Conservation (phyloP, 1,140 invertebrate genomes). For the Calycopis cecrops region DNA sequence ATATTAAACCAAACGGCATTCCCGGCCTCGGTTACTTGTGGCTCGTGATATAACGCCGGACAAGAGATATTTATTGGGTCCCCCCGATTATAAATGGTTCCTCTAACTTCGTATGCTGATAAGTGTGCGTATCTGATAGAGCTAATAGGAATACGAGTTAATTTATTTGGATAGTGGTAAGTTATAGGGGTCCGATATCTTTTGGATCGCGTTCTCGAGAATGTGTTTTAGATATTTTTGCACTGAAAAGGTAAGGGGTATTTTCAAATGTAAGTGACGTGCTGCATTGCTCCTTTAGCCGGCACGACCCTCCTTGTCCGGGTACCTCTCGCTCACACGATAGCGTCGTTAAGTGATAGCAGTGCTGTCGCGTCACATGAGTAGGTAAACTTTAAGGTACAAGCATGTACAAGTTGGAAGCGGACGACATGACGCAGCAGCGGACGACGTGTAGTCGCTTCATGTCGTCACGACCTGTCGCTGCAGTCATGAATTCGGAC, state of each 20-base stretch:
- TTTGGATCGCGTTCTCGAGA: not conserved
- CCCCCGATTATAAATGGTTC: not conserved
- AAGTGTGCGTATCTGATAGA: conserved; percentile 5
- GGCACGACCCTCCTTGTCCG: too few relatives aligned
- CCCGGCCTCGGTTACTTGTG: conserved; percentile 6
- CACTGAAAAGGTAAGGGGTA: not conserved
- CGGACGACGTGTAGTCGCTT: too few relatives aligned
- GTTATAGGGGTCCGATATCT: not conserved
- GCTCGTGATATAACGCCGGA: conserved; percentile 7
- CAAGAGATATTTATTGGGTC: conserved; percentile 1
- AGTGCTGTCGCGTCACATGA: too few relatives aligned
- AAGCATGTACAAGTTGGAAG: too few relatives aligned
- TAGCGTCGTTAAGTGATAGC: too few relatives aligned
- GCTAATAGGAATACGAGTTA: not conserved
- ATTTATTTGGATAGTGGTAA: not conserved
- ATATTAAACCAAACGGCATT: conserved; percentile 7
- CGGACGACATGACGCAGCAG: too few relatives aligned
- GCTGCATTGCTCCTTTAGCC: too few relatives aligned
- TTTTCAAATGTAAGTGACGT: not conserved
- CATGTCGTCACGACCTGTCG: too few relatives aligned
- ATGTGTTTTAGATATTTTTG: not conserved
- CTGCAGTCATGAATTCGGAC: too few relatives aligned
- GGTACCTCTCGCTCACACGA: too few relatives aligned
- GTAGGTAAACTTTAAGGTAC: too few relatives aligned
- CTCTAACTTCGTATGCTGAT: conserved; percentile 8